Evolutionary conservation across 2,888 invertebrate species (phyloP), one percentile per base, ranked within the genome.

Genomic region (Lysandra coridon): DNA sequence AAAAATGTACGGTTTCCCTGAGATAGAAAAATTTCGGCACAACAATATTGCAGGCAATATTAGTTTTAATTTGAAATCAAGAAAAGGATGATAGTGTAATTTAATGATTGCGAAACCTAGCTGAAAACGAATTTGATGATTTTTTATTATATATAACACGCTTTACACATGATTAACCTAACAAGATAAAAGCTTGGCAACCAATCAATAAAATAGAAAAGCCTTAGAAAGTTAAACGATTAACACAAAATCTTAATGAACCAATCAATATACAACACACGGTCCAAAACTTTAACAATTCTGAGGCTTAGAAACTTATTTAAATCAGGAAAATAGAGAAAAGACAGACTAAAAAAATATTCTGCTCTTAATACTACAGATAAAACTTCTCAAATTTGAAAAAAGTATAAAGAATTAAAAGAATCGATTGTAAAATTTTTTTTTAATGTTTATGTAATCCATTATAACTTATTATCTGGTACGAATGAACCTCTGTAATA

Each of bases 181-280:
- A 69, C 69, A 69, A 69, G 69, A 69, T 69, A 69, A 69, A 57
- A 69, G 30, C 69, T 69, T 14, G 6, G 33, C 69, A 14, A 37
- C 37, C 33, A 37, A 69, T 37, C 33, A 69, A 69, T 69, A 69
- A 33, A 69, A 69, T 69, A 30, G 30, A 30, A 69, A 69, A 69
- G 12, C 33, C 33, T 5, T 76, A 76, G 76, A 76, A 57, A 76
- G 76, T 76, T 23, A 23, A 75, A 14, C 49, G 49, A 74, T 74
- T 74, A 49, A n/a, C n/a, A 49, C n/a, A 23, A 53, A 75, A 75
- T 14, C 30, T 1, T 76, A 76, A 76, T 76, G 33, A 57, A 76
- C 57, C 23, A 57, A 53, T 76, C 57, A 44, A 23, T n/a, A 74
- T 44, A 44, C 74, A 44, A 12, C 2, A 33, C 53, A 14, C 76